These are phyloP conservation scores for Delphinapterus leucas DNA, from an alignment of 2,113 vertebrate species.

Conservation along the genomic window DNA sequence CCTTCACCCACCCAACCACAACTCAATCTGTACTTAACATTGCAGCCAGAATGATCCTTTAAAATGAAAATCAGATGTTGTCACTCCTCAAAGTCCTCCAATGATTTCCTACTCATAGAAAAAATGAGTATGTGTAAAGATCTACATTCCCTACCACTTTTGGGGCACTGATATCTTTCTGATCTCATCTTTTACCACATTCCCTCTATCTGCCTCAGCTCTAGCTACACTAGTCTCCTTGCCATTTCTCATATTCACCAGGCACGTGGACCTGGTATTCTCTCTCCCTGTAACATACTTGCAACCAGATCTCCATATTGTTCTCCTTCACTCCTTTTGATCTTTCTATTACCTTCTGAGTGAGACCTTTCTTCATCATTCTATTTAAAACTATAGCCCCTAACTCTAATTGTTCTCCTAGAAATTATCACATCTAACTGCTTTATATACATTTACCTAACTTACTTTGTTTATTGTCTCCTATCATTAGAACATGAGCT, in stretches of 20 bases:
- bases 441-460: background rate
- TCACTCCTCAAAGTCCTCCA: background rate
- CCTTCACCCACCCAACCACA: background rate
- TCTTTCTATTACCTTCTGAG: background rate
- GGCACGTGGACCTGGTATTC: background rate
- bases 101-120: background rate
- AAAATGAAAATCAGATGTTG: background rate
- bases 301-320: background rate
- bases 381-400: background rate
- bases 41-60: background rate
- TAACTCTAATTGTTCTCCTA: background rate
- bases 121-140: background rate
- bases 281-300: background rate
- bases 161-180: background rate
- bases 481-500: background rate
- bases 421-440: background rate
- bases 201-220: background rate
- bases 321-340: background rate
- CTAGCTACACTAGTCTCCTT: background rate
- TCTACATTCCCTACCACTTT: background rate
- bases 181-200: background rate
- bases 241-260: background rate
- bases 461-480: background rate
- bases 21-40: background rate
- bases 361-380: background rate